Base-by-base conservation (phyloP, 2,888 invertebrate genomes). In the Gymnoscelis rufifasciata region DNA sequence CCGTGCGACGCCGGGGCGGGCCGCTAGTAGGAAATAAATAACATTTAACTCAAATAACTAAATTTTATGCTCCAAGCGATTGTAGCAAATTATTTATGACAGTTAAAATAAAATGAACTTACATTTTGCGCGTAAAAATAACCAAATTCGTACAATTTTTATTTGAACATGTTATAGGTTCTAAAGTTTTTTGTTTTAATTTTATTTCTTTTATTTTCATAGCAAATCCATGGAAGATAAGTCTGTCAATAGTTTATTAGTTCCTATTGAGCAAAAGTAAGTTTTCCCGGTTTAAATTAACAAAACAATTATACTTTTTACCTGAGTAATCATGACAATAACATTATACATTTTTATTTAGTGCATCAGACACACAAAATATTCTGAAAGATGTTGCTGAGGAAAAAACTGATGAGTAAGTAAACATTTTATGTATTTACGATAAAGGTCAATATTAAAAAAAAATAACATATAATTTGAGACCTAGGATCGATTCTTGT, bases 351-450 rank as follows among this genome's bases (percentile, higher is more conserved):
- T 31, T 37, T 48, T 60, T 44, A 19, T 52, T 44, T 38, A 76
- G 76, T 71, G 69, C 62, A 13, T 44, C 65, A 24, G 49, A 52
- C 5, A 48, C 44, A 3, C 54, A 63, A 62, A 63, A 64, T 13
- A 38, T 48, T 5, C 37, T 40, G 6, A 59, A 62, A 15, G 56
- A 60, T 37, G 51, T 57, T 23, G 42, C 56, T 1, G 62, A 54
- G 12, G 56, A 64, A 35, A 36, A 56, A 40, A 49, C 58, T 36
- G 68, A 71, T 45, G 66, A 71, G 76, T 75, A 66, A 75, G 75
- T 39, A 35, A 4, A 5, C 2, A 15, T 2, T 6, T 15, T 33
- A 7, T 19, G 7, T 35, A n/a, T 3, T 33, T 19, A n/a, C n/a
- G n/a, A n/a, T n/a, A n/a, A n/a, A n/a, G n/a, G n/a, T n/a, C n/a